Evolutionary conservation across 2,797 vertebrate genomes (phyloP).

Genomic region (Gastrophryne carolinensis): DNA sequence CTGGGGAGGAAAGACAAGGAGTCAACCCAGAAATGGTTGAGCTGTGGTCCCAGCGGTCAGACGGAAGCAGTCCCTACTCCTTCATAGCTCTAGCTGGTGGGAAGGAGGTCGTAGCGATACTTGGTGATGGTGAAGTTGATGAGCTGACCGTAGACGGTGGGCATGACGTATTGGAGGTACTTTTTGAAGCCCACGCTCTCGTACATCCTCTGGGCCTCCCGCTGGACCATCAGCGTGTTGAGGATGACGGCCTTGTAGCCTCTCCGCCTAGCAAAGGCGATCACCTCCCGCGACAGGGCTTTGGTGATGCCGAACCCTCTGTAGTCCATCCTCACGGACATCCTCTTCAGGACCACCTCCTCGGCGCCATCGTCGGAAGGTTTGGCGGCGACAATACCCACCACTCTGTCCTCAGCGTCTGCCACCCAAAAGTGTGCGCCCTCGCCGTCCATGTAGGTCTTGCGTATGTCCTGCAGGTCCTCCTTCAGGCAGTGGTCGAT

Average conservation of each 20-base stretch:
- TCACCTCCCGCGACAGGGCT: conserved; percentile 70
- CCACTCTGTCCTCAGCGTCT: conserved; percentile 68
- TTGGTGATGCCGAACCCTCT: conserved; percentile 73
- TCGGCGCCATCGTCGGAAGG: background rate
- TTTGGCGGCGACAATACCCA: conserved; percentile 69
- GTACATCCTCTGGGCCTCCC: conserved; percentile 76
- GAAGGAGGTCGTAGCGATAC: conserved; percentile 67
- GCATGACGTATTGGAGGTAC: conserved; percentile 56
- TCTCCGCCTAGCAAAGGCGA: conserved; percentile 65
- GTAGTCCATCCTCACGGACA: conserved; percentile 71
- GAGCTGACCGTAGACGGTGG: conserved; percentile 61
- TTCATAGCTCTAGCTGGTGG: background rate
- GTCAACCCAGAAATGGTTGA: background rate
- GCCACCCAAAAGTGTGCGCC: conserved; percentile 78
- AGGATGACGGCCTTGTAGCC: conserved; percentile 69
- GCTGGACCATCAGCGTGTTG: conserved; percentile 73
- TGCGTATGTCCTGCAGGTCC: conserved; percentile 64
- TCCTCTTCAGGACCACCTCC: conserved; percentile 74
- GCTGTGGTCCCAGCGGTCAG: background rate
- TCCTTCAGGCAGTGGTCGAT: conserved; percentile 64
- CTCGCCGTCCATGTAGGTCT: conserved; percentile 53
- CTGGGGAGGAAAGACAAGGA: too few species aligned
- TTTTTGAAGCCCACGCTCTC: conserved; percentile 72
- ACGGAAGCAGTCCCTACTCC: background rate
- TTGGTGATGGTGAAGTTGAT: conserved; percentile 70